phyloP scores from a whole-genome alignment of 2,797 vertebrate species.

The Centropyge bicolor region DNA sequence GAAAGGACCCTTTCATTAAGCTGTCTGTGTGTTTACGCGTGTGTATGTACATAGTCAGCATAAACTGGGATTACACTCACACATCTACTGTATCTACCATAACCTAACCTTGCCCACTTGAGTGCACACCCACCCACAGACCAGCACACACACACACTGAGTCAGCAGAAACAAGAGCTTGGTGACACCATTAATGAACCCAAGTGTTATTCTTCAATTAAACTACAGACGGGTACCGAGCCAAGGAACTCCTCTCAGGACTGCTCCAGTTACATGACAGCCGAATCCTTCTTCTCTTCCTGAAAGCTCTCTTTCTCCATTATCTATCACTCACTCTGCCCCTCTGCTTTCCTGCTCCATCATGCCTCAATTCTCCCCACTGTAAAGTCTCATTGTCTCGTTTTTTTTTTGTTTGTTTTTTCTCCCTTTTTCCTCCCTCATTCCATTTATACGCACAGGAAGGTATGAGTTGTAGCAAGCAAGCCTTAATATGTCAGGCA shows the following conservation, averaged over 20 bases:
- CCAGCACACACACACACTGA: conserved; percentile 56
- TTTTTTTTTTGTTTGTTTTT: too few relatives aligned
- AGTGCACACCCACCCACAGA: conserved; percentile 31
- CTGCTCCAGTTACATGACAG: conserved; percentile 62
- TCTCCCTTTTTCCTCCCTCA: conserved; percentile 6
- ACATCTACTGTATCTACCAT: conserved; percentile 35
- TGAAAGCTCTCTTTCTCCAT: conserved; percentile 64
- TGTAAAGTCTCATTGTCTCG: conserved; percentile 53
- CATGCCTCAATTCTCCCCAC: conserved; percentile 55
- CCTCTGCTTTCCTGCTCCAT: conserved; percentile 66
- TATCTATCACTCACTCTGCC: conserved; percentile 41
- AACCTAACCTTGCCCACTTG: conserved; percentile 50
- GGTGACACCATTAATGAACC: conserved; percentile 78
- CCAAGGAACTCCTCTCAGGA: conserved; percentile 68
- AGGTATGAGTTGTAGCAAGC: conserved; percentile 51
- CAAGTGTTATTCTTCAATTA: conserved; percentile 86
- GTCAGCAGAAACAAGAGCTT: conserved; percentile 82
- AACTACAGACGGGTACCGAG: conserved; percentile 57
- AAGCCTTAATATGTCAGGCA: conserved; percentile 6
- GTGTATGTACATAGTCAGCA: conserved; percentile 68
- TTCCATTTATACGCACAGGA: conserved; percentile 18
- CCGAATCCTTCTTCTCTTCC: conserved; percentile 48
- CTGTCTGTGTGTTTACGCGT: conserved; percentile 38
- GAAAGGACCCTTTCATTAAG: conserved; percentile 72
- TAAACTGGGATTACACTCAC: conserved; percentile 50